phyloP scores from a whole-genome alignment of 2,888 invertebrate species.

The Drosophila anomelani region DNA sequence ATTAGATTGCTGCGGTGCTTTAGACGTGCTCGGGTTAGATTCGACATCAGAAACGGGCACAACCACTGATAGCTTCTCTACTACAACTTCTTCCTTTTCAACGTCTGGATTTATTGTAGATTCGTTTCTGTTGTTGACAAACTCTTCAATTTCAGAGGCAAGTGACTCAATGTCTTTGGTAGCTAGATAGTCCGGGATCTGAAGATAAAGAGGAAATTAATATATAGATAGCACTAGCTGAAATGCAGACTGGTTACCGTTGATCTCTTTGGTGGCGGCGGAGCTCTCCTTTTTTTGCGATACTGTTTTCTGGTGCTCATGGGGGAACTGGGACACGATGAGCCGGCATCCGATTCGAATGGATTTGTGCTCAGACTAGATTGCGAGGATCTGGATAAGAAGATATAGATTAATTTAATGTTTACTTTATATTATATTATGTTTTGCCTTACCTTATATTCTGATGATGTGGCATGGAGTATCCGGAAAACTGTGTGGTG shows the following conservation, averaged over 20 bases:
- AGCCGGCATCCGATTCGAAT: slow-evolving; percentile 85
- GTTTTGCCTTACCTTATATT: slow-evolving; percentile 51
- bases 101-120: slow-evolving; percentile 16
- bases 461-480: slow-evolving; percentile 75
- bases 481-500: slow-evolving; percentile 83
- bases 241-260: background rate
- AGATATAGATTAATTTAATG: background rate
- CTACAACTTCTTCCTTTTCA: slow-evolving; percentile 5
- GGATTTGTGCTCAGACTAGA: slow-evolving; percentile 87
- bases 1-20: slow-evolving; percentile 17
- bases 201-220: background rate
- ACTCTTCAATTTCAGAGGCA: slow-evolving; percentile 66
- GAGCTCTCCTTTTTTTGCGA: slow-evolving; percentile 88
- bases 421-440: slow-evolving; percentile 52
- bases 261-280: slow-evolving; percentile 86
- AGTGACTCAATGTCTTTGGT: slow-evolving; percentile 60
- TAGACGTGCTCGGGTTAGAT: slow-evolving; percentile 24
- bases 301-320: slow-evolving; percentile 84
- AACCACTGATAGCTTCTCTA: slow-evolving; percentile 4
- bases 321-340: slow-evolving; percentile 55
- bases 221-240: background rate
- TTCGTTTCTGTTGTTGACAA: slow-evolving; percentile 56
- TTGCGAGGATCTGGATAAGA: slow-evolving; percentile 85
- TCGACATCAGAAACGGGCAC: slow-evolving; percentile 12
- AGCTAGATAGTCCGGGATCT: slow-evolving; percentile 30